Evolutionary conservation across 2,888 invertebrate genomes (phyloP), one percentile per base, ranked within the genome.

Genomic region (Leucophora obtusa): DNA sequence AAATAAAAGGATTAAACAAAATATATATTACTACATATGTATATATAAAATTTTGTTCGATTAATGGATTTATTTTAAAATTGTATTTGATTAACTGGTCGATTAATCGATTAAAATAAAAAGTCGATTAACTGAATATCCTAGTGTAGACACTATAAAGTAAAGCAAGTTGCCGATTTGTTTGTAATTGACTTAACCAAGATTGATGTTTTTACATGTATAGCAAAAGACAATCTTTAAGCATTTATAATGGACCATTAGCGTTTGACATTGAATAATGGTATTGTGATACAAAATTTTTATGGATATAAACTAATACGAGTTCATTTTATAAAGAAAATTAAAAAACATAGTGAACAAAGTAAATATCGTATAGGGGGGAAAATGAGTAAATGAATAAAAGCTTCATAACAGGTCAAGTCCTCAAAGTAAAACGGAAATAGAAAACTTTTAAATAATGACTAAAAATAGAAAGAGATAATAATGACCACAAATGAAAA

Each of bases 251-350:
- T 60, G 59, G 35, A 21, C 59, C 70, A 59, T 59, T 70, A 70
- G 35, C 35, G 33, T 59, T 59, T 60, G 59, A 60, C 38, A 70
- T 60, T 70, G 70, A 69, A 59, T 69, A 59, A 69, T 69, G 69
- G 47, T 68, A 15, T 24, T 5, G 5, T 47, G 7, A 35, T 35
- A 35, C 8, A 35, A 35, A 35, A 9, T 5, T 35, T 3, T 35
- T 9, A 35, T 35, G 3, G 35, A 35, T 35, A 35, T 7, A 8
- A 9, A 35, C 3, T 6, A n/a, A n/a, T n/a, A n/a, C n/a, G n/a
- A n/a, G n/a, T n/a, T n/a, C 35, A 35, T 35, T 35, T 35, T 38
- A 38, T 38, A 11, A 11, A 14, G 38, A 38, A 38, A 38, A 38
- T 38, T 14, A 38, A 38, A 38, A 38, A 11, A 38, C 11, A 14